Base-by-base conservation (phyloP, 2,113 vertebrate species). In the Tragelaphus imberbis region DNA sequence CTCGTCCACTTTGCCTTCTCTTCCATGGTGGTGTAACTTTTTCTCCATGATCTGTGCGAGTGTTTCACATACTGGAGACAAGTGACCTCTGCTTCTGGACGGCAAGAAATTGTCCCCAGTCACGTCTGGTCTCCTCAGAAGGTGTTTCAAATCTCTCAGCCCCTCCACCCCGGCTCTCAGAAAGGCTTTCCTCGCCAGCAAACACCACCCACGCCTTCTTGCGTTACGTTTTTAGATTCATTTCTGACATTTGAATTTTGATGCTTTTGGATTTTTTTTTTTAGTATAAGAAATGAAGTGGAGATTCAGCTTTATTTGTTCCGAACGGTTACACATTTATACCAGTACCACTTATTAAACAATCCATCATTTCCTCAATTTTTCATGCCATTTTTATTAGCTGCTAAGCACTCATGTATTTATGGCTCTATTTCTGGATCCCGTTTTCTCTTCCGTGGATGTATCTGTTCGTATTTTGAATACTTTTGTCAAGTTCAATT, bases 401-500 rank as follows among this genome's bases (percentile, higher is more conserved):
- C 87, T 87, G 30, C 89, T 87, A 65, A 96, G 56, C 5, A 36
- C 79, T 88, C 77, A 6, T 16, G n/a, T 36, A 82, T 84, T 90
- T 96, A 12, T 1, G 40, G 44, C 25, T 87, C 79, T 97, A 81
- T 96, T 98, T 97, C 87, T 65, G 63, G 87, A 84, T 84, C 49
- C 61, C 93, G 51, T 81, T 7, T 90, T 96, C 44, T 86, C 47
- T 91, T 36, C 87, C 92, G 40, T 25, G 87, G 96, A 96, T 75
- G 40, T 92, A 61, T 97, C 90, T 65, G 79, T 95, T 97, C 90
- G 81, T 97, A 96, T 97, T 98, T 97, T 96, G 92, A 98, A 92
- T 91, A 97, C 92, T 95, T 97, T 93, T 92, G 87, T 98, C 95
- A 97, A 90, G 65, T 97, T 93, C 96, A 97, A 53, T 94, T 94